phyloP scores from a whole-genome alignment of 2,113 vertebrate genomes.

The Larimichthys crocea region DNA sequence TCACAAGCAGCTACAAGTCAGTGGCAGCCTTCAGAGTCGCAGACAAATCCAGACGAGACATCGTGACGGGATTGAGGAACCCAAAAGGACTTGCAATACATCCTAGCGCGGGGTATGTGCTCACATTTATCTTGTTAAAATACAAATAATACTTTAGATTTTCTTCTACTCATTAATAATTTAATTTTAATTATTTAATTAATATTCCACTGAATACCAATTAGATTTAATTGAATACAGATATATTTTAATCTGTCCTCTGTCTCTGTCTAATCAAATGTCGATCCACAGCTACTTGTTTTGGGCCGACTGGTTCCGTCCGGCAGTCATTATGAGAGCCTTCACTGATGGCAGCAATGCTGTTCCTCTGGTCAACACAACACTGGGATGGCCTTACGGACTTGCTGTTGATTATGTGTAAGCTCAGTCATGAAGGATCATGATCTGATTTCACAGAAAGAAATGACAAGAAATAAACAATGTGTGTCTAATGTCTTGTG shows the following conservation, averaged over 20 bases:
- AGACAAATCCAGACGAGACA: constrained; percentile 78
- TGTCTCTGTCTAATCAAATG: not conserved
- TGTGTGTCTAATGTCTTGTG: not conserved
- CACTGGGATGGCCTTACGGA: constrained; percentile 78
- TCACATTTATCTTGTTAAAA: not conserved
- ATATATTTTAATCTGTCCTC: no score
- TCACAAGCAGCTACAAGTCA: constrained; percentile 59
- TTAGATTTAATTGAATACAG: not conserved
- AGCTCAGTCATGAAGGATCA: constrained; percentile 13
- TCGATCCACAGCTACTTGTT: constrained; percentile 75
- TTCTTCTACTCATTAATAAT: no score
- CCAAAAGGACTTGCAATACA: constrained; percentile 81
- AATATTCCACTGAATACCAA: not conserved
- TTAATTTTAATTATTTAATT: no score
- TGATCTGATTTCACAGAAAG: not conserved
- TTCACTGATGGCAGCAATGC: constrained; percentile 78
- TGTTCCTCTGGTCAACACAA: constrained; percentile 79
- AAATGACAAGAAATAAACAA: not conserved
- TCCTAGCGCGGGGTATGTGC: constrained; percentile 78
- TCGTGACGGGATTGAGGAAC: constrained; percentile 70
- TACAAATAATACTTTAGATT: no score
- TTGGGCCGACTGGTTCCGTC: constrained; percentile 81
- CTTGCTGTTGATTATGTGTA: constrained; percentile 78
- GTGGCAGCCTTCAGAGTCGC: constrained; percentile 75
- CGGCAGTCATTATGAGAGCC: constrained; percentile 78